Percentiles rank a stretch among this genome's conserved stretches.
These are phyloP conservation scores for Heliornis fulica DNA, from an alignment of 2,113 vertebrate species.

Conservation along the genomic window DNA sequence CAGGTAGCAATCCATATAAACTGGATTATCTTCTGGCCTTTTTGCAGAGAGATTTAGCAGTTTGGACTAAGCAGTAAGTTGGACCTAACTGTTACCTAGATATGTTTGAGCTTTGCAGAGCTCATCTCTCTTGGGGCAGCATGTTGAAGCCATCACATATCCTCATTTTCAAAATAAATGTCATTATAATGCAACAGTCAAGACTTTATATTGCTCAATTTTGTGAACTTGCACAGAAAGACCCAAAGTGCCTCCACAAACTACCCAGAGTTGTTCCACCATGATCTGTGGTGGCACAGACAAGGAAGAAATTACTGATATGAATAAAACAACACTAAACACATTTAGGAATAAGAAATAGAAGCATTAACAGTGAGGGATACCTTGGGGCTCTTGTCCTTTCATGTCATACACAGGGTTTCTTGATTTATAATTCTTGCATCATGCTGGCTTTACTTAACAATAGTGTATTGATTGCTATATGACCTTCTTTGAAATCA, in stretches of 20 bases:
- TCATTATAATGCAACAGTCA: neutral
- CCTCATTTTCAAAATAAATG: neutral
- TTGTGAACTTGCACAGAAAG: neutral
- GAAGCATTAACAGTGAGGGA: neutral
- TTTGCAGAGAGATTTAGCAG: neutral
- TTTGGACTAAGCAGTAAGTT: neutral
- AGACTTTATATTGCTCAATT: neutral
- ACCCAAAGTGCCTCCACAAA: accelerated
- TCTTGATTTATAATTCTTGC: neutral
- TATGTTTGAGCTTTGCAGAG: neutral
- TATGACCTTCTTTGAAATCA: neutral
- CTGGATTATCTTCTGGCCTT: neutral
- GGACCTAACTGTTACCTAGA: neutral
- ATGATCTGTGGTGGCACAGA: neutral
- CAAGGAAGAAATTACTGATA: neutral
- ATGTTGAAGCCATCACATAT: neutral
- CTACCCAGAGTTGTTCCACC: neutral
- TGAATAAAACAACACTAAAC: neutral
- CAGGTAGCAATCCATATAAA: neutral
- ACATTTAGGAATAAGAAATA: neutral
- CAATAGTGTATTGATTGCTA: neutral
- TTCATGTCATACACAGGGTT: neutral
- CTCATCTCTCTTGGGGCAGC: neutral
- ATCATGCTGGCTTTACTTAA: neutral
- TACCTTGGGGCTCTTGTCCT: neutral